Percentiles rank a stretch among this genome's conserved stretches.
These are phyloP conservation scores for Pectinophora gossypiella DNA, from an alignment of 1,140 invertebrate species.

Conservation along the genomic window DNA sequence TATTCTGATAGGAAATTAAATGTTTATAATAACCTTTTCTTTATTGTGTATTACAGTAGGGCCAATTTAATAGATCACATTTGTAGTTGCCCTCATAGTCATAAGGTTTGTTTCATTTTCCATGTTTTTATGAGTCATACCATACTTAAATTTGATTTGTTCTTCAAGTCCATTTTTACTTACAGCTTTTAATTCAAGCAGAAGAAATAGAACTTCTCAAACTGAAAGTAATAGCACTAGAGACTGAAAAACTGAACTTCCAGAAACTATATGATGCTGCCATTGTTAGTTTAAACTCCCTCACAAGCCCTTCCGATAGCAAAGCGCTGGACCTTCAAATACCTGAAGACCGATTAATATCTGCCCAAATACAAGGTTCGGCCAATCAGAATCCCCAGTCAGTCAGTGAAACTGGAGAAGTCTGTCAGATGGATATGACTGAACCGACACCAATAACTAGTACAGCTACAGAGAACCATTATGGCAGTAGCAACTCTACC, in stretches of 20 bases:
- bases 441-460: slow-evolving; percentile 53
- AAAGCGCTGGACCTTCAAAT: slow-evolving; percentile 51
- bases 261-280: slow-evolving; percentile 74
- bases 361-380: slow-evolving; percentile 17
- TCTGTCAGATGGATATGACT: slow-evolving; percentile 17
- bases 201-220: slow-evolving; percentile 76
- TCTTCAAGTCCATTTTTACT: slow-evolving; percentile 7
- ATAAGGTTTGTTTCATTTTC: too few species aligned
- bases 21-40: too few species aligned
- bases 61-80: too few species aligned
- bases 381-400: too few species aligned
- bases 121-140: too few species aligned
- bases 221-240: slow-evolving; percentile 72
- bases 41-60: too few species aligned
- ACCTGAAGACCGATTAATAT: slow-evolving; percentile 44
- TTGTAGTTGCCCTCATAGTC: too few species aligned
- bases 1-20: too few species aligned
- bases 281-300: slow-evolving; percentile 66
- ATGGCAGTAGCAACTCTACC: slow-evolving; percentile 67
- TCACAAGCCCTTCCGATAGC: slow-evolving; percentile 66
- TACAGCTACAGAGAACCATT: slow-evolving; percentile 67
- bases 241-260: slow-evolving; percentile 77
- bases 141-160: too few species aligned
- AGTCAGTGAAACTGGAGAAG: background rate
- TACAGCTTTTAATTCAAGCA: slow-evolving; percentile 61